Base-by-base conservation (phyloP, 30 jellyfish, hydroid and myxozoan genomes). In the Aurelia sp. region DNA sequence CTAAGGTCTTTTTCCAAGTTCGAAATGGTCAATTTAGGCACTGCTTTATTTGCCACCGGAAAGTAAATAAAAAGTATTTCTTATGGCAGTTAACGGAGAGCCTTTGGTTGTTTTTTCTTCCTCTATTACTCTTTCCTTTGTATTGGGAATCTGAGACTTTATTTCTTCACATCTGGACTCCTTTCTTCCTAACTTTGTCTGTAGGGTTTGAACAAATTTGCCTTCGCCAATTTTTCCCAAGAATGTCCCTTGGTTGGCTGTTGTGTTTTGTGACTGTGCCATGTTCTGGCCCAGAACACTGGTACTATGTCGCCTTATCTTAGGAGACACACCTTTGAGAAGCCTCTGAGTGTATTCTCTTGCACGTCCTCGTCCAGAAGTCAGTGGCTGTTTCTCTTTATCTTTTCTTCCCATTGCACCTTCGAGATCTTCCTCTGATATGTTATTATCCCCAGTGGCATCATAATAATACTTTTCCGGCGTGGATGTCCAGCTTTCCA, bases 401-500 rank as follows among this genome's bases (percentile, higher is more conserved):
- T 66, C 90, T 13, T 76, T 77, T 69, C 90, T 57, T 61, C 53
- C 66, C 15, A 74, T 79, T 40, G 75, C 90, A 19, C 90, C 38
- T 17, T 78, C 74, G 2, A 74, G 73, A 81, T 86, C 86, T n/a
- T 86, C 90, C 47, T 86, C 96, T 0, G 90, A 76, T 22, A 75
- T 76, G 86, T 64, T 30, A 60, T 66, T 52, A 52, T 86, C 96
- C 5, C 96, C 96, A 15, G 90, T 22, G 17, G 96, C 96, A 66
- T 86, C 96, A 59, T 86, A 86, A 74, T 86, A 86, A 35, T 77
- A 75, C 66, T 77, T 86, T 85, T 86, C 96, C 8, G 96, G 93
- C 31, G 93, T 84, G 3, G 93, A 84, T 27, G 93, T 84, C 93
- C 93, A 84, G 74, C 93, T 84, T 63, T 84, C 93, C 87, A 84